phyloP scores from a whole-genome alignment of 30 jellyfish, hydroid and myxozoan species.

The Cassiopea andromeda region DNA sequence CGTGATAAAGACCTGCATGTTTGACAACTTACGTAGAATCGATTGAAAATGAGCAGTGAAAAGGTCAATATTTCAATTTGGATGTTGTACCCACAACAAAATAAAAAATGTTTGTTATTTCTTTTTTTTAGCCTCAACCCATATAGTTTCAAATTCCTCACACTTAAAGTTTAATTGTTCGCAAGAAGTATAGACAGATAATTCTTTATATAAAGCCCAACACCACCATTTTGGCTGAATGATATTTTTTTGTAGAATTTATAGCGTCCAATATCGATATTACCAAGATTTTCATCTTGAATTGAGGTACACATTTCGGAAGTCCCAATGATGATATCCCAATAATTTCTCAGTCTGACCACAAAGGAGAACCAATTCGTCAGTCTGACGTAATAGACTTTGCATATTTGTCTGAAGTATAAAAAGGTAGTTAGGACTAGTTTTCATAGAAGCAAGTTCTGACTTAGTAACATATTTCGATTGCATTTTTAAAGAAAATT shows the following conservation, averaged over 20 bases:
- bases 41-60: constrained; percentile 24
- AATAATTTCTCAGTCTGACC: background rate
- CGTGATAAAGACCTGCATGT: constrained; percentile 33
- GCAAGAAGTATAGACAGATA: background rate
- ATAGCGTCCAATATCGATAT: constrained; percentile 22
- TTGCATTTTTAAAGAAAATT: constrained; percentile 12
- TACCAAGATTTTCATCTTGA: background rate
- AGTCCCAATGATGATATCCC: constrained; percentile 18
- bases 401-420: constrained; percentile 26
- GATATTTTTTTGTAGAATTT: background rate
- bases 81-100: constrained; percentile 35
- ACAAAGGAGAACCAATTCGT: constrained; percentile 7
- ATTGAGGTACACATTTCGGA: constrained; percentile 31
- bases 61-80: constrained; percentile 10
- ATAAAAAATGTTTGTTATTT: constrained; percentile 10
- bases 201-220: constrained; percentile 25
- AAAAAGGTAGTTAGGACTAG: constrained; percentile 21
- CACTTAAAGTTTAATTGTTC: constrained; percentile 14
- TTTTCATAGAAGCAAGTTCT: constrained; percentile 26
- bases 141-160: constrained; percentile 33
- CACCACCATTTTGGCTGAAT: constrained; percentile 36
- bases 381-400: constrained; percentile 28
- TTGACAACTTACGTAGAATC: constrained; percentile 5
- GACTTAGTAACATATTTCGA: constrained; percentile 15
- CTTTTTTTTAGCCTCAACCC: constrained; percentile 21